Evolutionary conservation across 92 coral and sea anemone species (phyloP).

Genomic region (Umimayanthus chanpuru): DNA sequence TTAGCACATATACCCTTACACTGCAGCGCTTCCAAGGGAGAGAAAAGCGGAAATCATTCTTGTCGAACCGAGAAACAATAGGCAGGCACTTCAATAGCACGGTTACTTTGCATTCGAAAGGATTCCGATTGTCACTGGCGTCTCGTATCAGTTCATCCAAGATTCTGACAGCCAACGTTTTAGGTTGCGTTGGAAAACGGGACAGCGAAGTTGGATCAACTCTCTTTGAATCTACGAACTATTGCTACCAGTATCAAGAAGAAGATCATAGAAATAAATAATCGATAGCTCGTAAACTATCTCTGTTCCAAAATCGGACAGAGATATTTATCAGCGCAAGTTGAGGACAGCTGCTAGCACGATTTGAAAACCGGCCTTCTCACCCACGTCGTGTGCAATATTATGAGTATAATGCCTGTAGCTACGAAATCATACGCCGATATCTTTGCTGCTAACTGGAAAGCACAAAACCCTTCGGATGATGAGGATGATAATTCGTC

Average conservation of each 20-base stretch:
- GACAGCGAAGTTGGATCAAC: constrained; percentile 4
- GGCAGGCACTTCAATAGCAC: constrained; percentile 1
- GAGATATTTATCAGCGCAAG: background rate
- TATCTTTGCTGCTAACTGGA: constrained; percentile 97
- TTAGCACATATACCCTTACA: background rate
- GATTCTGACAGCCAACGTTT: background rate
- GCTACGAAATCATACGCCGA: constrained; percentile 89
- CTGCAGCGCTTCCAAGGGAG: background rate
- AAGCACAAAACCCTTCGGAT: constrained; percentile 79
- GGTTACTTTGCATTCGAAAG: constrained; percentile 60
- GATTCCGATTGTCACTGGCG: constrained; percentile 40
- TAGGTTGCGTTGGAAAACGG: background rate
- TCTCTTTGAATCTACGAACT: background rate
- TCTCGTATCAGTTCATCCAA: background rate
- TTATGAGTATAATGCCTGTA: constrained; percentile 80
- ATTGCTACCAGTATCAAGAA: background rate
- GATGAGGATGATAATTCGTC: constrained; percentile 70
- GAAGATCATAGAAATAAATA: background rate
- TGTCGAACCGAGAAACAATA: constrained; percentile 32
- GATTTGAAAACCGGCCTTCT: constrained; percentile 14
- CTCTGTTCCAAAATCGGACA: constrained; percentile 32
- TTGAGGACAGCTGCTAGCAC: constrained; percentile 3
- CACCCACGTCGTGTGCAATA: constrained; percentile 34
- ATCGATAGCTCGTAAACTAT: background rate
- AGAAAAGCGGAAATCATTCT: constrained; percentile 18